phyloP scores from a whole-genome alignment of 2,888 invertebrate genomes.

The Dasypogon diadema region DNA sequence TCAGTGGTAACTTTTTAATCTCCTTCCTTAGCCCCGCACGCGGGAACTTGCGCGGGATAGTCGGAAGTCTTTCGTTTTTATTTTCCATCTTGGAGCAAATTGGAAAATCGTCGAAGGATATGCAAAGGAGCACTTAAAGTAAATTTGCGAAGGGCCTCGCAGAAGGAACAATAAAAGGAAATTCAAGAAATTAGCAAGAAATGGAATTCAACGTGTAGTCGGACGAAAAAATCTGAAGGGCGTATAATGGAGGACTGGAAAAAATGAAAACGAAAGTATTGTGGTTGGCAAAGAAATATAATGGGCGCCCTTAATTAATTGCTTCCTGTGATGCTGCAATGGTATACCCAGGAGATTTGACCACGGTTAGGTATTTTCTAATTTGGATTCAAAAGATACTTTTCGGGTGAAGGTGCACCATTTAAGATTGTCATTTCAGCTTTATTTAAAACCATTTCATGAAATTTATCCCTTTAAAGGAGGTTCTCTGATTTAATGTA shows the following conservation, averaged over 20 bases:
- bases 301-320: conserved; percentile 3
- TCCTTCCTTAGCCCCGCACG: conserved; percentile 18
- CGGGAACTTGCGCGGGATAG: background rate
- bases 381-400: too few species aligned
- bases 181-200: conserved; percentile 38
- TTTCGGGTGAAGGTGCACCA: too few species aligned
- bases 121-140: conserved; percentile 44
- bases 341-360: background rate
- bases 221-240: background rate
- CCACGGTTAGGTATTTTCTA: too few species aligned
- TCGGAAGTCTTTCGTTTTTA: conserved; percentile 1
- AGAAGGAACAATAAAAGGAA: conserved; percentile 33
- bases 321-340: background rate
- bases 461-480: too few species aligned
- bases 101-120: conserved; percentile 46
- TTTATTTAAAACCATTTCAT: too few species aligned
- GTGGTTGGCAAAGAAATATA: background rate
- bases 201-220: background rate
- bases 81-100: conserved; percentile 33
- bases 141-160: conserved; percentile 24
- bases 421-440: too few species aligned
- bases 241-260: conserved; percentile 29
- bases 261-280: conserved; percentile 8
- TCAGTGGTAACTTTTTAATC: background rate
- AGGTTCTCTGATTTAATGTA: too few species aligned